Base-by-base conservation (phyloP, 1,140 invertebrate genomes). In the Scaptomyza pallida region DNA sequence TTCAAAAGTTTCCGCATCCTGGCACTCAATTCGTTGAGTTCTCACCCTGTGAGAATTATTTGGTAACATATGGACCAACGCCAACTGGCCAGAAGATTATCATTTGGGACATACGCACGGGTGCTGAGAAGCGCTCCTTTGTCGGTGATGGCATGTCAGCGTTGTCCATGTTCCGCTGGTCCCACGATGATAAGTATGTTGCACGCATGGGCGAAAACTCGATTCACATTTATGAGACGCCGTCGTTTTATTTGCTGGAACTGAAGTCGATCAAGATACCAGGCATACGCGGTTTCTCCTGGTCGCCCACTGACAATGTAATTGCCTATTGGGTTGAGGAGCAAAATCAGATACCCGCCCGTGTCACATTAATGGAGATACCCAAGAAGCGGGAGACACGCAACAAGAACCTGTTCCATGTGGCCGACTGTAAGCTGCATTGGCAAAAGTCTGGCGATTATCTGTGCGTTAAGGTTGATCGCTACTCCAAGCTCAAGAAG, bases 261-360 rank as follows among this genome's bases (percentile, higher is more conserved):
- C 97, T 98, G 91, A 99, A 99, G 90, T 98, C 97, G 76, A 95
- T 99, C 52, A 99, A 98, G 91, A 96, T 99, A 21, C 93, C 94
- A 6, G 97, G 97, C 35, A 97, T 99, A 48, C 94, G 96, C 73
- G 98, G 99, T 90, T 99, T 99, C 91, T 96, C 96, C 73, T 99
- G 98, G 98, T 99, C 98, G 12, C 98, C 99, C 0, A 97, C 97
- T 9, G 97, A 99, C 86, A 99, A 99, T 89, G 94, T 98, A 23
- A 94, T 99, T 26, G 98, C 98, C 4, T 99, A 99, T 91, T 99
- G 98, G 98, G 97, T 99, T n/a, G 97, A 97, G 13, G 99, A 99
- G 93, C 96, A 99, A 82, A 97, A 98, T 90, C 96, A 96, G 75
- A 97, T 98, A 4, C 97, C 96, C 30, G 96, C 97, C 9, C 93